Conservation (phyloP, 2,113 vertebrate species). For the Odocoileus virginianus region DNA sequence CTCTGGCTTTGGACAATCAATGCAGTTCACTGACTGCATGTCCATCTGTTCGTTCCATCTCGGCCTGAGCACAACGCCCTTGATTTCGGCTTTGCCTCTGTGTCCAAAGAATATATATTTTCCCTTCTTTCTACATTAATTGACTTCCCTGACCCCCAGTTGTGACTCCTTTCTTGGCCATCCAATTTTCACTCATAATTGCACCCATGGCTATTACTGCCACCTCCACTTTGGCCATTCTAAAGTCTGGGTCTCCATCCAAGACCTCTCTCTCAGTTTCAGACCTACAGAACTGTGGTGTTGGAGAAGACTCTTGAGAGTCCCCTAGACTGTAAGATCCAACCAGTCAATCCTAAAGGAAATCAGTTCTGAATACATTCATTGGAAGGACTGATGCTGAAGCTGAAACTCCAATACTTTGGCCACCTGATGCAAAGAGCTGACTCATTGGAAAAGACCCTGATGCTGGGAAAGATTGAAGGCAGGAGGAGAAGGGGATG, state of each 20-base stretch:
- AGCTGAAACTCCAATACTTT: neutral
- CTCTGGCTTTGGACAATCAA: neutral
- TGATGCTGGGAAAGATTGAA: neutral
- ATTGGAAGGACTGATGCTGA: neutral
- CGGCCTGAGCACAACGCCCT: neutral
- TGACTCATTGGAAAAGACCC: neutral
- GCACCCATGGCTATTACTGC: neutral
- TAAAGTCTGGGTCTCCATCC: neutral
- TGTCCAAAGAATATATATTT: neutral
- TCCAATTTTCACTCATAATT: neutral
- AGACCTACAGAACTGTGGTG: neutral
- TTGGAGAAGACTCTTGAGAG: neutral
- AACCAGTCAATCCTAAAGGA: neutral
- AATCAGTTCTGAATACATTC: neutral
- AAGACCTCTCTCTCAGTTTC: neutral
- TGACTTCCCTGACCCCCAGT: neutral
- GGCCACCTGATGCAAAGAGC: neutral
- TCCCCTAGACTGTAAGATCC: neutral
- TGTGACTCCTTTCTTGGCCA: neutral
- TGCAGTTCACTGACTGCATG: neutral
- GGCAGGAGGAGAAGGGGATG: neutral
- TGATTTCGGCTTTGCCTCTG: neutral
- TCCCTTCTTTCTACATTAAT: neutral
- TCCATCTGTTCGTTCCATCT: neutral
- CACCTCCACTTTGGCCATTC: neutral